phyloP scores from a whole-genome alignment of 1,140 invertebrate species.

The Ostrea edulis region DNA sequence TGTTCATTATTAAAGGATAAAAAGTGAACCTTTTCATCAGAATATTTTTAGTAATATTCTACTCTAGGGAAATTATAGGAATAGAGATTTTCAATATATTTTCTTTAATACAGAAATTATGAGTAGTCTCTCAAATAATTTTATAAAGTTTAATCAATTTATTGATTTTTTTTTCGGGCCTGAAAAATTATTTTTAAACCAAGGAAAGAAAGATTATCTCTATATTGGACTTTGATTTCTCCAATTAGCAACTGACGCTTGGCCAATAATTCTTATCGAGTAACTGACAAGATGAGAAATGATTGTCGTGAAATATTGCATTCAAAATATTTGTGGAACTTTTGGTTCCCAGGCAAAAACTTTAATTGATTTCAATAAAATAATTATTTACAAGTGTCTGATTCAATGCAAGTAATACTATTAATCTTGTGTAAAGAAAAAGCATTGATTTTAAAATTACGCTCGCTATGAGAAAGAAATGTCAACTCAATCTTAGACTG shows the following conservation, averaged over 20 bases:
- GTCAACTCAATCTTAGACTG: neutral
- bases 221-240: constrained; percentile 29
- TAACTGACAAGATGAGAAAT: constrained; percentile 30
- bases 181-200: constrained; percentile 17
- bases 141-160: neutral
- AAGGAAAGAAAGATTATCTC: neutral
- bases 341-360: constrained; percentile 35
- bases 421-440: constrained; percentile 7
- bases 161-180: neutral
- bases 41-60: neutral
- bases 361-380: constrained; percentile 28
- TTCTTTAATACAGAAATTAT: neutral
- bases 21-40: too few relatives aligned
- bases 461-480: neutral
- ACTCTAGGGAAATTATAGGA: neutral
- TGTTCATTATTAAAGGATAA: too few relatives aligned
- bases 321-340: constrained; percentile 32
- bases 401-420: constrained; percentile 8
- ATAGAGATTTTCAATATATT: neutral
- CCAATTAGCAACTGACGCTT: constrained; percentile 19
- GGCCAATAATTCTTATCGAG: constrained; percentile 26
- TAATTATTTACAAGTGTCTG: constrained; percentile 36
- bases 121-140: neutral
- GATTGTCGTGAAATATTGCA: constrained; percentile 17
- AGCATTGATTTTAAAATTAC: constrained; percentile 27